phyloP scores from a whole-genome alignment of 1,140 invertebrate species.

The Zaprionus kolodkinae region DNA sequence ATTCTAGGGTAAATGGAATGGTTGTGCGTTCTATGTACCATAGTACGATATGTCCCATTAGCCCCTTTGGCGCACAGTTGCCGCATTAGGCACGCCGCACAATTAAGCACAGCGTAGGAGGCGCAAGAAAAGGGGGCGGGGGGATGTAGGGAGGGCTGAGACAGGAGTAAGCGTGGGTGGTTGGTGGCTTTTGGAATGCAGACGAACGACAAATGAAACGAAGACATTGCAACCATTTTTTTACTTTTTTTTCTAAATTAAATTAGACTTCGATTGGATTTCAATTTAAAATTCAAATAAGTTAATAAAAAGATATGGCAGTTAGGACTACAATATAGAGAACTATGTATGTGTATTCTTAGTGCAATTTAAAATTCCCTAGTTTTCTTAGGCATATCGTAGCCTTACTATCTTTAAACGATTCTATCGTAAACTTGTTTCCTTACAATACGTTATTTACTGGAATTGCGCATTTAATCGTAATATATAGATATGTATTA shows the following conservation, averaged over 20 bases:
- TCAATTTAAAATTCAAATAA: not conserved
- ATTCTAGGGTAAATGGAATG: slow-evolving; percentile 31
- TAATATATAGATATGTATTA: too few relatives aligned
- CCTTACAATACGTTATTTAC: not conserved
- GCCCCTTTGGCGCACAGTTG: slow-evolving; percentile 23
- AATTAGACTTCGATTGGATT: not conserved
- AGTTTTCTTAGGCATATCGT: too few relatives aligned
- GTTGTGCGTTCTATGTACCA: not conserved
- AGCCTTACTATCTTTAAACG: too few relatives aligned
- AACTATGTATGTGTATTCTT: too few relatives aligned
- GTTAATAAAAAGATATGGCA: not conserved
- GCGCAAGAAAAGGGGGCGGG: not conserved
- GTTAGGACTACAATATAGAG: too few relatives aligned
- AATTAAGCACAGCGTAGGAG: slow-evolving; percentile 37
- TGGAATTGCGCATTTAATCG: not conserved
- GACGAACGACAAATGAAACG: not conserved
- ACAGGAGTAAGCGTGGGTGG: not conserved
- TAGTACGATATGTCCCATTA: slow-evolving; percentile 30
- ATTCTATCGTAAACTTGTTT: not conserved
- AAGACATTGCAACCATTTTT: not conserved
- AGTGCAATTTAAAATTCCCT: too few relatives aligned
- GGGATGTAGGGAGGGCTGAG: not conserved
- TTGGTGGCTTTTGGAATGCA: not conserved
- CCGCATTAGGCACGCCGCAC: slow-evolving; percentile 39
- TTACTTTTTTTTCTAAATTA: not conserved